These are phyloP conservation scores for Ptychobarbus kaznakovi DNA, from an alignment of 2,797 vertebrate species.

Conservation along the genomic window DNA sequence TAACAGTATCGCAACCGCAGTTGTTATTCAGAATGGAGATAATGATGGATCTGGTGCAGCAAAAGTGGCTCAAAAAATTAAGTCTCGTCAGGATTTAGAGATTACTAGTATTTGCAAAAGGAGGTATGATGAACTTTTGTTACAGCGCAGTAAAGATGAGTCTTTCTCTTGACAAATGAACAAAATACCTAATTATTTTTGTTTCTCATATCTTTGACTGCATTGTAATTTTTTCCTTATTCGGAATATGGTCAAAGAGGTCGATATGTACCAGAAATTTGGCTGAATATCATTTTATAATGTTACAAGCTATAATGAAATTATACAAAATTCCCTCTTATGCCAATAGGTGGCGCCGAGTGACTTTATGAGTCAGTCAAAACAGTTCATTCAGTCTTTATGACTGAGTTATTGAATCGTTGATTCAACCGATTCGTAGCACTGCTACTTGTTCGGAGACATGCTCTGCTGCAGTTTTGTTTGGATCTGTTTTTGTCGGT, in stretches of 20 bases:
- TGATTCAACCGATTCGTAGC: neutral
- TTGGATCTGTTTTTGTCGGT: neutral
- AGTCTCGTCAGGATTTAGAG: neutral
- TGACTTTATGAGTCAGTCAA: neutral
- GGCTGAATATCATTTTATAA: neutral
- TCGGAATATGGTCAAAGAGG: neutral
- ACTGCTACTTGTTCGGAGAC: neutral
- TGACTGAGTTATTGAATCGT: neutral
- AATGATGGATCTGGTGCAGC: constrained; percentile 9
- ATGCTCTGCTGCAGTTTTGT: neutral
- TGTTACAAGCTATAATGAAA: neutral
- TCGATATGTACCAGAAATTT: neutral
- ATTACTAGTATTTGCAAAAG: neutral
- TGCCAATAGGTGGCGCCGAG: neutral
- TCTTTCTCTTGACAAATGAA: neutral
- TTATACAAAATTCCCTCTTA: neutral
- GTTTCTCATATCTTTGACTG: neutral
- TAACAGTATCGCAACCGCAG: constrained; percentile 58
- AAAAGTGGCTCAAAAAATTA: constrained; percentile 2
- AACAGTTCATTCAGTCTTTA: neutral
- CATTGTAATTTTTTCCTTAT: neutral
- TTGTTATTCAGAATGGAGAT: constrained; percentile 18
- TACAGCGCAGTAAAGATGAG: neutral
- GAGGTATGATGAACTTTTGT: neutral
- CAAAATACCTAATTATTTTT: neutral